Conservation (phyloP, 2,113 vertebrate genomes). For the Morone chrysops region DNA sequence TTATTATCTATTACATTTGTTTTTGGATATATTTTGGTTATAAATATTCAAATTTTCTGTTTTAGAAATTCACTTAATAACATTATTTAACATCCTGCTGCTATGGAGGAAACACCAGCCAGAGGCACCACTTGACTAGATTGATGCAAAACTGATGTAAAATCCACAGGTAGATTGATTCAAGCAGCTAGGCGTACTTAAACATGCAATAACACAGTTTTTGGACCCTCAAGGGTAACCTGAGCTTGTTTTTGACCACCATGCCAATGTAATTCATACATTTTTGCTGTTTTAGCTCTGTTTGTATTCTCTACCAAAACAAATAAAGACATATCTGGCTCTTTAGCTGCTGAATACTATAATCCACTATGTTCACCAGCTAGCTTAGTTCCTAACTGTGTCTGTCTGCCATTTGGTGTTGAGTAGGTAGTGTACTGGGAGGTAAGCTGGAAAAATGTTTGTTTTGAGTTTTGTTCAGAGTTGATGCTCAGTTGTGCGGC, state of each 20-base stretch:
- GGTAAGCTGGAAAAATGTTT: too few species aligned
- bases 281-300: neutral
- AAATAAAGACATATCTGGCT: too few species aligned
- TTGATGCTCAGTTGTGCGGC: too few species aligned
- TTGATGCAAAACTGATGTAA: neutral
- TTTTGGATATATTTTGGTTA: neutral
- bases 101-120: neutral
- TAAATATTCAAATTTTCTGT: constrained; percentile 3
- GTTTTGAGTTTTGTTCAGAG: too few species aligned
- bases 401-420: neutral
- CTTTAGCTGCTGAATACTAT: too few species aligned
- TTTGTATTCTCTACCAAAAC: neutral
- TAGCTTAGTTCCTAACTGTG: neutral
- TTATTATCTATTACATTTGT: too few species aligned
- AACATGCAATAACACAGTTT: too few species aligned
- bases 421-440: neutral
- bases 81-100: neutral
- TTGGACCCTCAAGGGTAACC: neutral
- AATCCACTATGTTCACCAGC: too few species aligned
- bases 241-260: too few species aligned
- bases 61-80: neutral
- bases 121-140: too few species aligned
- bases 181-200: neutral
- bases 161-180: neutral
- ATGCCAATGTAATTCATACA: too few species aligned